Conservation (phyloP, 2,797 vertebrate genomes). For the Protonibea diacanthus region DNA sequence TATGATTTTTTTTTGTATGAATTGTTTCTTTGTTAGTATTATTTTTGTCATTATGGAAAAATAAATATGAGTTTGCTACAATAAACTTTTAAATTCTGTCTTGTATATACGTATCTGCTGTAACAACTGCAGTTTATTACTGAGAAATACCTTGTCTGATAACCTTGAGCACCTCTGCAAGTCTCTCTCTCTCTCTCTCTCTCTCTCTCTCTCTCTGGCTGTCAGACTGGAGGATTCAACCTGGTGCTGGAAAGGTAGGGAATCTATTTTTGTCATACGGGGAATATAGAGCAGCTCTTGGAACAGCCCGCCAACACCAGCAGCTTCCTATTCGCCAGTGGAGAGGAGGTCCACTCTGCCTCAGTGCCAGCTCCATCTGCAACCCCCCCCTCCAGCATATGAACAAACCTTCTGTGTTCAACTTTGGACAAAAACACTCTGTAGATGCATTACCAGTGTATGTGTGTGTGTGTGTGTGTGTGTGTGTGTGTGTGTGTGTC, state of each 20-base stretch:
- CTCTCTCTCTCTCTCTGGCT: background rate
- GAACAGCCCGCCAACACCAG: constrained; percentile 19
- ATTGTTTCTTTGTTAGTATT: constrained; percentile 17
- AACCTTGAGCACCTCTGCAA: background rate
- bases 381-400: constrained; percentile 11
- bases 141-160: constrained; percentile 3
- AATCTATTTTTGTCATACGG: constrained; percentile 40
- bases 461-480: constrained; percentile 8
- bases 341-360: constrained; percentile 43
- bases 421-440: constrained; percentile 29
- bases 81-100: background rate
- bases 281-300: constrained; percentile 13
- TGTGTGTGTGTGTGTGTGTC: constrained; percentile 2
- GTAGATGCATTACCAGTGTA: constrained; percentile 9
- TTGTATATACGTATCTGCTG: background rate
- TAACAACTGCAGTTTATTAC: background rate
- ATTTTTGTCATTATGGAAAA: constrained; percentile 35
- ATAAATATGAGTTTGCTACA: constrained; percentile 24
- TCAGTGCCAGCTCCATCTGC: constrained; percentile 20
- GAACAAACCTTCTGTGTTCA: constrained; percentile 61
- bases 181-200: fast-evolving
- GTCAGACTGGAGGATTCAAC: constrained; percentile 8
- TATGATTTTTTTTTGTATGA: constrained; percentile 23
- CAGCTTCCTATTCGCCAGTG: constrained; percentile 55
- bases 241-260: constrained; percentile 22